Base-by-base conservation (phyloP, 2,797 vertebrate genomes). In the Brotula barbata region DNA sequence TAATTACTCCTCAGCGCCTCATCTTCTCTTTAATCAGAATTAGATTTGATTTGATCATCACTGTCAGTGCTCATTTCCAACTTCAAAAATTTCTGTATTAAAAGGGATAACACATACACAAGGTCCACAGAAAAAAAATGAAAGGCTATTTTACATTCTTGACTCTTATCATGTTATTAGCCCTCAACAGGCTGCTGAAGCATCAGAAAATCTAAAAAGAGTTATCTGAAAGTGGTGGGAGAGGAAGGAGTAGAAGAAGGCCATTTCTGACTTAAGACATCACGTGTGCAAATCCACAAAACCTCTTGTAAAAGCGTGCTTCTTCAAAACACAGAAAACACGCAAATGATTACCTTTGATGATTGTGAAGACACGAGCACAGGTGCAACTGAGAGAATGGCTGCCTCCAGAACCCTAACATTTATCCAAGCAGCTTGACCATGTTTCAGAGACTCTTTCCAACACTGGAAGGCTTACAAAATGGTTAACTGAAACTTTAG, bases 251-350 rank as follows among this genome's bases (percentile, higher is more conserved):
- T 71, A 74, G 77, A 78, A 83, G 77, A 88, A 88, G 82, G 85
- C 80, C 74, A 82, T 83, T 79, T 83, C 63, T 87, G 83, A 85
- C 78, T 89, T 78, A 83, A 88, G 87, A 87, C 80, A 79, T 86
- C 85, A 88, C 86, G 59, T 90, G 83, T 89, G 89, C 89, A 90
- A 88, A 90, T 89, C 70, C 87, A 89, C 89, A 88, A 89, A 84
- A 89, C 81, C 72, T 79, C 79, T 77, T 86, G 84, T 85, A 83
- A 86, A 87, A 88, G 81, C 82, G 81, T 80, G 82, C 83, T 77
- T 88, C 59, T 79, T 78, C 60, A 84, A 83, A 84, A 87, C 69
- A 77, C 45, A 76, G 41, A 73, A 75, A 86, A 81, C 60, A 82
- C 61, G 77, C 39, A 77, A n/a, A 59, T 75, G 71, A 75, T 58